phyloP scores from a whole-genome alignment of 2,888 invertebrate genomes.

The Oscheius sp. region DNA sequence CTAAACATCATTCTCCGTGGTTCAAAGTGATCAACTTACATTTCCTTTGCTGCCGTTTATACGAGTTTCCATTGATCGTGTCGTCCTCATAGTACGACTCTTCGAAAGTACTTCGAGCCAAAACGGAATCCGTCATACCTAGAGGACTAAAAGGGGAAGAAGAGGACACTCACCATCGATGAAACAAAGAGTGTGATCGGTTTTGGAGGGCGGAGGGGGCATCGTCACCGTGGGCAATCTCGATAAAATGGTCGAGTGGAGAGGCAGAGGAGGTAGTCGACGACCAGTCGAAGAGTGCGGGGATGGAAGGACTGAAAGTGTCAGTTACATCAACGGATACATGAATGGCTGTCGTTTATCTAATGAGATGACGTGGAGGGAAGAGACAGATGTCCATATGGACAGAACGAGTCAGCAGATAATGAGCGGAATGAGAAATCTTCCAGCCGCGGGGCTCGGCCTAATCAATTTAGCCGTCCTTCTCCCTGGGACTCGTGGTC shows the following conservation, averaged over 20 bases:
- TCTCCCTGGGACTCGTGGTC: conserved; percentile 1
- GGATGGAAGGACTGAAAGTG: conserved; percentile 34
- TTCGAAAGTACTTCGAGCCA: conserved; percentile 47
- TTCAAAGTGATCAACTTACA: conserved; percentile 27
- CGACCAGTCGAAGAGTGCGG: conserved; percentile 47
- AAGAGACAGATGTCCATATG: neutral
- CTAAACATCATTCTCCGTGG: conserved; percentile 31
- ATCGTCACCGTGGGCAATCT: conserved; percentile 38
- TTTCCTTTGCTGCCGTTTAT: conserved; percentile 37
- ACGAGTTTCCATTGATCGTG: conserved; percentile 64
- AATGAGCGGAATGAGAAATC: neutral
- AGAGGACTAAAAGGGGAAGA: neutral
- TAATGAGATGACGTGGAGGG: neutral
- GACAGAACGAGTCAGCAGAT: conserved; percentile 3
- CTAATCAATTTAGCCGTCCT: conserved; percentile 23
- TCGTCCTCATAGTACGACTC: conserved; percentile 69
- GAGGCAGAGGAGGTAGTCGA: conserved; percentile 50
- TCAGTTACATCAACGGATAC: neutral
- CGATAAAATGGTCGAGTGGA: conserved; percentile 39
- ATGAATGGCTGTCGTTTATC: neutral
- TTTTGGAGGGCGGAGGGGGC: conserved; percentile 35
- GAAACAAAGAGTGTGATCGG: conserved; percentile 49
- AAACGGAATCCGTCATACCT: conserved; percentile 51
- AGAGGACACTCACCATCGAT: conserved; percentile 30
- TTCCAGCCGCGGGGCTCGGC: neutral